phyloP scores from a whole-genome alignment of 2,797 vertebrate genomes.

The Typhlichthys eigenmanni region DNA sequence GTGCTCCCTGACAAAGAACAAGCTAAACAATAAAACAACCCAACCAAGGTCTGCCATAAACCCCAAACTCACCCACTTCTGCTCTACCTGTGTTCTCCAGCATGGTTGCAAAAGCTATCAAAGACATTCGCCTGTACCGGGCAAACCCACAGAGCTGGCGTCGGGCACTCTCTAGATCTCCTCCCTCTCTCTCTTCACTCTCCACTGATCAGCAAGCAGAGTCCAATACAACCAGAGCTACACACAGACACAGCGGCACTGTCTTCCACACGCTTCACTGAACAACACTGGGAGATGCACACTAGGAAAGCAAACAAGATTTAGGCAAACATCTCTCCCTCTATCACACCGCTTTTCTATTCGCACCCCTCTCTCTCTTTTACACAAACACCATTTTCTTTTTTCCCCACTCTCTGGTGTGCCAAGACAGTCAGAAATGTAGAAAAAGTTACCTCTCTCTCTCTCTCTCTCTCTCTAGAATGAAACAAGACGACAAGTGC shows the following conservation, averaged over 20 bases:
- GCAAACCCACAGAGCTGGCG: slow-evolving; percentile 58
- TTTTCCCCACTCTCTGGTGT: slow-evolving; percentile 54
- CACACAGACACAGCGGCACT: slow-evolving; percentile 64
- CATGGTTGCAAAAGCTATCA: slow-evolving; percentile 65
- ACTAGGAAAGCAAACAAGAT: slow-evolving; percentile 65
- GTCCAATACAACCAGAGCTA: slow-evolving; percentile 58
- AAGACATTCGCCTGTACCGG: slow-evolving; percentile 36
- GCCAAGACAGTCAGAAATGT: slow-evolving; percentile 94
- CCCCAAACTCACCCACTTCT: slow-evolving; percentile 70
- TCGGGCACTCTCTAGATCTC: slow-evolving; percentile 38
- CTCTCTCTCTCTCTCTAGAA: slow-evolving; percentile 80
- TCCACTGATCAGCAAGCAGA: slow-evolving; percentile 64
- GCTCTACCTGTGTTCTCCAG: slow-evolving; percentile 73
- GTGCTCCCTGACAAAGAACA: too few relatives aligned
- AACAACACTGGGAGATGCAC: slow-evolving; percentile 69
- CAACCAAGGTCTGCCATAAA: slow-evolving; percentile 29
- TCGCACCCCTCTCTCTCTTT: slow-evolving; percentile 32
- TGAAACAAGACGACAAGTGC: slow-evolving; percentile 98
- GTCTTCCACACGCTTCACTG: slow-evolving; percentile 65
- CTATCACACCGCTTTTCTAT: slow-evolving; percentile 15
- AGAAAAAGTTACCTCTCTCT: slow-evolving; percentile 87
- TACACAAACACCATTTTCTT: slow-evolving; percentile 24
- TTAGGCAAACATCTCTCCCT: slow-evolving; percentile 68
- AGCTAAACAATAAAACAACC: background rate
- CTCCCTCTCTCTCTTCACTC: slow-evolving; percentile 59